Conservation (phyloP, 2,113 vertebrate species). For the Hippocampus abdominalis region DNA sequence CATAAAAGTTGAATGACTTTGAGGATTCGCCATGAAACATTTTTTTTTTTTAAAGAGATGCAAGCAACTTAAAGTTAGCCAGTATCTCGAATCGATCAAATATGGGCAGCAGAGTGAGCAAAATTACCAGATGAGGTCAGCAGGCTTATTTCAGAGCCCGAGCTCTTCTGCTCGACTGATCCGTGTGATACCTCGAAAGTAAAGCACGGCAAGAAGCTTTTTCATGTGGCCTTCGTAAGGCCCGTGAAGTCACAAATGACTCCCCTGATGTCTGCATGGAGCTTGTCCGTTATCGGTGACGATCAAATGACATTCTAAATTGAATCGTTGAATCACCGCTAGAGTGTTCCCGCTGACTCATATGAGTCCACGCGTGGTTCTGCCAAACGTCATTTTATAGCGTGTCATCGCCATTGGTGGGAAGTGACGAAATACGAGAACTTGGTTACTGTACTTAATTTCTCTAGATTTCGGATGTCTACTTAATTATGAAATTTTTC, state of each 20-base stretch:
- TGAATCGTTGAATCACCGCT: slow-evolving; percentile 10
- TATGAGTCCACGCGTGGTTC: background rate
- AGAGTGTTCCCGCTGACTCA: background rate
- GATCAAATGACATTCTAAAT: background rate
- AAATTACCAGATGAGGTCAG: slow-evolving; percentile 53
- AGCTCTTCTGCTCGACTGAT: slow-evolving; percentile 15
- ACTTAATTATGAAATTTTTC: no score
- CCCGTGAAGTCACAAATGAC: slow-evolving; percentile 41
- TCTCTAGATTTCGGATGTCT: no score
- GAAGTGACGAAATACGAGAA: background rate
- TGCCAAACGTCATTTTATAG: background rate
- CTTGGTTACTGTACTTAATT: background rate
- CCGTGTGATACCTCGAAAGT: slow-evolving; percentile 32
- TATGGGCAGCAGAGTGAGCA: slow-evolving; percentile 25
- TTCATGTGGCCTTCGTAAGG: slow-evolving; percentile 35
- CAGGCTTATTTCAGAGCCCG: slow-evolving; percentile 11
- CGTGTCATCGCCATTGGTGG: background rate
- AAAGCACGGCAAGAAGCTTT: slow-evolving; percentile 13
- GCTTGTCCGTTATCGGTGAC: background rate
- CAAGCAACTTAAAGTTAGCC: background rate
- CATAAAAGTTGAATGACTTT: background rate
- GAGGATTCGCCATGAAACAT: background rate
- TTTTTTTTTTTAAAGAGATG: no score
- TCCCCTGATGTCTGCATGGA: background rate
- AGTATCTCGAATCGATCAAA: background rate